phyloP scores from a whole-genome alignment of 2,113 vertebrate species.

The Mus musculus region GRCm39 chr1:40696501-40697000 shows the following conservation, averaged over 20 bases:
- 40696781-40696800: background rate
- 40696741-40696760: background rate
- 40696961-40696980: background rate
- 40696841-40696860: background rate
- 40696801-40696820: no score
- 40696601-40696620: background rate
- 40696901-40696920: background rate
- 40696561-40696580: background rate
- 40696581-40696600: background rate
- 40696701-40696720: background rate
- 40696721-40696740: background rate
- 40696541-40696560: background rate
- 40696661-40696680: background rate
- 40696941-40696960: background rate
- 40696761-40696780: background rate
- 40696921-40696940: background rate
- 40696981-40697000: constrained; percentile 10
- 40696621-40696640: background rate
- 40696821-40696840: background rate
- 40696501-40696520: constrained; percentile 47
- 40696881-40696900: background rate
- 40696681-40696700: background rate
- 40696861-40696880: background rate
- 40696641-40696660: background rate
- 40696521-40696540: background rate